Percentiles rank a stretch among this genome's conserved stretches.
Conservation (phyloP, 2,113 vertebrate species). For the Lamprotornis superbus region DNA sequence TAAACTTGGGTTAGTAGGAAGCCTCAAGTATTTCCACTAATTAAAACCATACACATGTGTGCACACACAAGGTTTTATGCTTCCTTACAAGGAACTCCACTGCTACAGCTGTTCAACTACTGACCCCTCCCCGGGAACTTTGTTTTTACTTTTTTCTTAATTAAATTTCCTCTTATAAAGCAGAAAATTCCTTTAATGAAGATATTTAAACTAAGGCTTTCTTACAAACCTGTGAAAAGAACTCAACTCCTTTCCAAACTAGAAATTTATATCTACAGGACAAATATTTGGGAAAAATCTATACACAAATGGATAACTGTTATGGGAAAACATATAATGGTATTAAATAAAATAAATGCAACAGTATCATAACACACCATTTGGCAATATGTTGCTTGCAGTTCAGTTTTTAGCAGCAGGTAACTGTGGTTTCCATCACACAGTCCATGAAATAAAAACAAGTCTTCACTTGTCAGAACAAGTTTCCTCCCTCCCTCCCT, state of each 20-base stretch:
- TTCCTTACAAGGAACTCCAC: constrained; percentile 13
- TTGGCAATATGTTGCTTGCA: not conserved
- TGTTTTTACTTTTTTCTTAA: not conserved
- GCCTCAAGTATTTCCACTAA: constrained; percentile 36
- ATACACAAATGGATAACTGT: not conserved
- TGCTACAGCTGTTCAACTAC: not conserved
- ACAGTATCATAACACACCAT: not conserved
- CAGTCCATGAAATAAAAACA: not conserved
- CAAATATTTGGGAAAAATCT: not conserved
- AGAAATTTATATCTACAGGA: not conserved
- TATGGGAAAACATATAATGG: not conserved
- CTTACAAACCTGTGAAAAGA: not conserved
- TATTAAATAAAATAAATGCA: not conserved
- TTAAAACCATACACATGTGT: not conserved
- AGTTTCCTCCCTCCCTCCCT: not conserved
- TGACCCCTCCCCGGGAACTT: not conserved
- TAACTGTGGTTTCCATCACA: not conserved
- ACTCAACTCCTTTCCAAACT: not conserved
- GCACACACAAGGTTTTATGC: not conserved
- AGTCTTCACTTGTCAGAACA: not conserved
- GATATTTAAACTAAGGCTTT: not conserved
- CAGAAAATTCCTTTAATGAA: not conserved
- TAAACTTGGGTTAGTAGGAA: constrained; percentile 45
- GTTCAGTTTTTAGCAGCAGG: not conserved
- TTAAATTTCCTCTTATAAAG: not conserved